Evolutionary conservation across 2,888 invertebrate genomes (phyloP), one percentile per base, ranked within the genome.

Genomic region (Rotaria macrura): DNA sequence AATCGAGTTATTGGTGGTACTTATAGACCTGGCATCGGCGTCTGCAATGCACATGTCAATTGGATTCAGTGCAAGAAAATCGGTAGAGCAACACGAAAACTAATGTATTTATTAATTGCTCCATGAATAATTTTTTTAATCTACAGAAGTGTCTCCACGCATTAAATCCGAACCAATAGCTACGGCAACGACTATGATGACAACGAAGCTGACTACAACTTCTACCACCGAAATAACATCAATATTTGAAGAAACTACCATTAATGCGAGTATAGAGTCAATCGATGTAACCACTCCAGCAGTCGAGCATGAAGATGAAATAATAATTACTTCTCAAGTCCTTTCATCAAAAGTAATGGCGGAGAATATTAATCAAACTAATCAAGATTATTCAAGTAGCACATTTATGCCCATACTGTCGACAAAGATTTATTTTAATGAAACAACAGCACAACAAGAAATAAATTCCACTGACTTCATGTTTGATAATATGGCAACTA

Each of bases 1-100:
- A 86, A 86, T 84, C 72, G 86, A 10, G 86, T 86, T 40, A 86
- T 86, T 38, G 86, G 86, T 57, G 86, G 86, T 23, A 86, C 86
- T 25, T 86, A 84, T 54, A 40, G 86, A 57, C 86, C 86, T 29
- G 86, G 86, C 17, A 72, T 72, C 17, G 86, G 86, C 54, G 79
- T 86, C 23, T 86, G 86, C 65, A 23, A 40, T n/a, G 74, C 86
- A 12, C 43, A 74, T 34, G 74, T 86, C 52, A 84, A 84, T 10
- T 86, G 86, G 86, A 20, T 86, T 40, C 65, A 83, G 23, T 86
- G 86, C 55, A 57, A 83, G 23, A 79, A 79, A 43, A 43, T 79
- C 12, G 79, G 79, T 79, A 79, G 29, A 20, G 17, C 34, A 65
- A 20, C 20, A 43, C 17, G 12, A 47, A 17, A 49, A 83, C 4